phyloP scores from a whole-genome alignment of 2,888 invertebrate genomes.

The Amphipoea lucens region DNA sequence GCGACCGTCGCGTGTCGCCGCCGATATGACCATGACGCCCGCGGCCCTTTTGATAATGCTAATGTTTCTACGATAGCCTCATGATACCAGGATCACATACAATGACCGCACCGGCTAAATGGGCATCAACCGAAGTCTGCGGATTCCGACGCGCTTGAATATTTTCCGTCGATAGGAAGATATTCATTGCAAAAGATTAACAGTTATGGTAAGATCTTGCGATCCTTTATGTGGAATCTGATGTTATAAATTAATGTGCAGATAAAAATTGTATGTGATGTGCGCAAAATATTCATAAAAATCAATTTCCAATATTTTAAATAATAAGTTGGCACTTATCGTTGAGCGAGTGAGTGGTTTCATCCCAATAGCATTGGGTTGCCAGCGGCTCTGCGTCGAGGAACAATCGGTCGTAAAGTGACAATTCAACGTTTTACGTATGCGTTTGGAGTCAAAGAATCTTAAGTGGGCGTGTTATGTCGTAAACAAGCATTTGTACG shows the following conservation, averaged over 20 bases:
- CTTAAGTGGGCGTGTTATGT: constrained; percentile 68
- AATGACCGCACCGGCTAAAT: constrained; percentile 84
- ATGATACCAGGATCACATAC: constrained; percentile 85
- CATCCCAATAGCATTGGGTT: constrained; percentile 72
- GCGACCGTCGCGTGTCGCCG: constrained; percentile 85
- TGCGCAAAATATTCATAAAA: constrained; percentile 40
- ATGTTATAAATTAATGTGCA: constrained; percentile 49
- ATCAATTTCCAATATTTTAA: constrained; percentile 44
- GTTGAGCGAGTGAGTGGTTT: constrained; percentile 63
- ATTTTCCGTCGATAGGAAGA: constrained; percentile 77
- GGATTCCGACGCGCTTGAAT: constrained; percentile 78
- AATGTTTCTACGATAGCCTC: constrained; percentile 85
- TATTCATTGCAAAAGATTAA: constrained; percentile 76
- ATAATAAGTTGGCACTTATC: constrained; percentile 63
- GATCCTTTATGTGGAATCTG: constrained; percentile 66
- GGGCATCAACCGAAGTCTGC: constrained; percentile 79
- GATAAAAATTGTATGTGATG: constrained; percentile 33
- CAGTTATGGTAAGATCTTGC: constrained; percentile 77
- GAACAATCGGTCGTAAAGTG: constrained; percentile 81
- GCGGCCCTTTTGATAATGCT: constrained; percentile 89
- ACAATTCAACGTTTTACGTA: constrained; percentile 72
- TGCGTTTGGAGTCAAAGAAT: constrained; percentile 63
- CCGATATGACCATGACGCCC: constrained; percentile 87
- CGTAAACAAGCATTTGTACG: constrained; percentile 74
- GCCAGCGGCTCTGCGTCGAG: constrained; percentile 59